These are phyloP conservation scores for Piliocolobus tephrosceles DNA, from an alignment of 2,113 vertebrate species.

Conservation along the genomic window DNA sequence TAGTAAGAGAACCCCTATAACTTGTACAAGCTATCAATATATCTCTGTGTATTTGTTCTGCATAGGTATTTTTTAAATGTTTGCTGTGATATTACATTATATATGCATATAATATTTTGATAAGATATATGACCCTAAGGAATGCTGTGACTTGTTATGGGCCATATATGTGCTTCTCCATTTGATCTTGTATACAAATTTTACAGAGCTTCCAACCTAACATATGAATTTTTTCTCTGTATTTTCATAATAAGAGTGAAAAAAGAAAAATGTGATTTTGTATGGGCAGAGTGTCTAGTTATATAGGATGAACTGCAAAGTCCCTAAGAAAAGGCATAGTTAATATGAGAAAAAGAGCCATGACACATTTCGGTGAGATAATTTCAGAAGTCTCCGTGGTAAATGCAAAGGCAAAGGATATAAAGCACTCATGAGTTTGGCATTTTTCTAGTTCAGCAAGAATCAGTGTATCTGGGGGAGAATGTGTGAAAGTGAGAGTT, in stretches of 20 bases:
- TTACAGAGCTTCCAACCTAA: not conserved
- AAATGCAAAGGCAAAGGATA: not conserved
- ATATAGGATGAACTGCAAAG: not conserved
- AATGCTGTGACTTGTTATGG: not conserved
- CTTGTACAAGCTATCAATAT: not conserved
- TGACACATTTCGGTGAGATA: not conserved
- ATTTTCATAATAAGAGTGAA: not conserved
- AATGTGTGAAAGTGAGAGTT: not conserved
- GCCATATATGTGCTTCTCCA: not conserved
- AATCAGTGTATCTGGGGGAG: not conserved
- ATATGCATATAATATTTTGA: not conserved
- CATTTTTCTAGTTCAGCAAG: not conserved
- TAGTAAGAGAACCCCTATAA: not conserved
- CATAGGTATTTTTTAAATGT: not conserved
- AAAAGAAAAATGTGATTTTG: not conserved
- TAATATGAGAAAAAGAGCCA: not conserved
- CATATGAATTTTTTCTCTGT: not conserved
- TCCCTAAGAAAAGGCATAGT: not conserved
- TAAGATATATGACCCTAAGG: not conserved
- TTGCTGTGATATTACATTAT: not conserved
- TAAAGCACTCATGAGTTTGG: not conserved
- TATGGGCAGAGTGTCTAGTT: not conserved
- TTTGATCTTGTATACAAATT: not conserved
- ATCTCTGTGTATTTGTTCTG: not conserved
- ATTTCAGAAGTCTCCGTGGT: not conserved